Percentiles rank a stretch among this genome's conserved stretches.
Evolutionary conservation across 2,888 invertebrate genomes (phyloP).

Genomic region (Dorcus parallelipipedus): DNA sequence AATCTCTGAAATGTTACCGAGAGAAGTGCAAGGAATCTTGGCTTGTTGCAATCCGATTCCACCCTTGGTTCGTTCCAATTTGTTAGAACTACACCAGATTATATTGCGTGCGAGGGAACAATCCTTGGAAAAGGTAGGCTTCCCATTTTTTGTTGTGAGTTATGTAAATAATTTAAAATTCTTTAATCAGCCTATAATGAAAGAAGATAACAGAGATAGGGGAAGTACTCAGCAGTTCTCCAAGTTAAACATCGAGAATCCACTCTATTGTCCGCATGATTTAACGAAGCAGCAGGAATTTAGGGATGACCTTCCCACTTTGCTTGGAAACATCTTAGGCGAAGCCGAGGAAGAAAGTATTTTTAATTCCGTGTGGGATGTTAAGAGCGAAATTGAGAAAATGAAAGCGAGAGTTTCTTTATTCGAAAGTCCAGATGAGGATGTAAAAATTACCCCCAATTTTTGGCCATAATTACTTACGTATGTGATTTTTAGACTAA

Average conservation of each 20-base stretch:
- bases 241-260: constrained; percentile 52
- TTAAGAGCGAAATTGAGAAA: constrained; percentile 24
- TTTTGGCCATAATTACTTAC: background rate
- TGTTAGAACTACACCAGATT: constrained; percentile 62
- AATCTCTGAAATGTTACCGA: constrained; percentile 81
- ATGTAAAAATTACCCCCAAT: background rate
- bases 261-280: constrained; percentile 62
- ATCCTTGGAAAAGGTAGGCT: constrained; percentile 57
- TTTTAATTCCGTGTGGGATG: background rate
- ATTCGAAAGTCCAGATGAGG: constrained; percentile 28
- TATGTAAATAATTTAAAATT: too few relatives aligned
- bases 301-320: constrained; percentile 56
- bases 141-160: too few relatives aligned
- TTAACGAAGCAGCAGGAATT: constrained; percentile 53
- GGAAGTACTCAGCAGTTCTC: constrained; percentile 39
- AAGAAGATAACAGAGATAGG: constrained; percentile 45
- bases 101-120: constrained; percentile 68
- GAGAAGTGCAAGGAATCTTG: constrained; percentile 88
- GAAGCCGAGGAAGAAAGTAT: background rate
- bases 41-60: constrained; percentile 94
- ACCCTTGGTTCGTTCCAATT: constrained; percentile 58
- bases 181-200: constrained; percentile 50
- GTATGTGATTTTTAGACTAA: constrained; percentile 3
- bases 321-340: constrained; percentile 38
- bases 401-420: constrained; percentile 30